Evolutionary conservation across 2,888 invertebrate species (phyloP).

Genomic region (Gastrophysa polygoni): DNA sequence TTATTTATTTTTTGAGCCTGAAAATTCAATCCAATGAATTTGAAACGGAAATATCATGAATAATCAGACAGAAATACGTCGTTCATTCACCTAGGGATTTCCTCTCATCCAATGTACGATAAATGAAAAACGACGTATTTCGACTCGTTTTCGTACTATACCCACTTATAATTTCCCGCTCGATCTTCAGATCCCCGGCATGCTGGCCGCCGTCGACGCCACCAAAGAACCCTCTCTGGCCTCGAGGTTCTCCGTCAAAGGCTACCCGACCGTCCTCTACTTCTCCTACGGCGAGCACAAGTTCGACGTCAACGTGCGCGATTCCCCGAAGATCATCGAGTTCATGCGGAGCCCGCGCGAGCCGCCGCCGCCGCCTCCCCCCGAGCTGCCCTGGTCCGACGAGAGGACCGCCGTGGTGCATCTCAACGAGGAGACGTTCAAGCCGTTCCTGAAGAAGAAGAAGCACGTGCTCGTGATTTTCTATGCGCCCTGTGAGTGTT

Average conservation of each 20-base stretch:
- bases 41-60: too few species aligned
- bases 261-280: slow-evolving; percentile 82
- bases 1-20: too few species aligned
- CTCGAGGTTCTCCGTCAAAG: slow-evolving; percentile 73
- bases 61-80: too few species aligned
- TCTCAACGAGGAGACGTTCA: slow-evolving; percentile 74
- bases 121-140: too few species aligned
- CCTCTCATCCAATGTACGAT: too few species aligned
- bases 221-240: slow-evolving; percentile 75
- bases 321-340: slow-evolving; percentile 76
- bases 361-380: slow-evolving; percentile 83
- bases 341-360: slow-evolving; percentile 84
- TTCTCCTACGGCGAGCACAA: slow-evolving; percentile 77
- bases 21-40: too few species aligned
- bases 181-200: slow-evolving; percentile 66
- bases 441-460: slow-evolving; percentile 77
- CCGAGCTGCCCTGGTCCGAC: slow-evolving; percentile 81
- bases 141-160: too few species aligned
- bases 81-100: too few species aligned
- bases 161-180: too few species aligned
- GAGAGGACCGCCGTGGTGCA: slow-evolving; percentile 78
- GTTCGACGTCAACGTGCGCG: slow-evolving; percentile 80
- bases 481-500: slow-evolving; percentile 86
- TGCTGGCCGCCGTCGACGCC: slow-evolving; percentile 84
- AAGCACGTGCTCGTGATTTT: slow-evolving; percentile 90